phyloP scores from a whole-genome alignment of 2,888 invertebrate genomes.

The Elgonia sp. region DNA sequence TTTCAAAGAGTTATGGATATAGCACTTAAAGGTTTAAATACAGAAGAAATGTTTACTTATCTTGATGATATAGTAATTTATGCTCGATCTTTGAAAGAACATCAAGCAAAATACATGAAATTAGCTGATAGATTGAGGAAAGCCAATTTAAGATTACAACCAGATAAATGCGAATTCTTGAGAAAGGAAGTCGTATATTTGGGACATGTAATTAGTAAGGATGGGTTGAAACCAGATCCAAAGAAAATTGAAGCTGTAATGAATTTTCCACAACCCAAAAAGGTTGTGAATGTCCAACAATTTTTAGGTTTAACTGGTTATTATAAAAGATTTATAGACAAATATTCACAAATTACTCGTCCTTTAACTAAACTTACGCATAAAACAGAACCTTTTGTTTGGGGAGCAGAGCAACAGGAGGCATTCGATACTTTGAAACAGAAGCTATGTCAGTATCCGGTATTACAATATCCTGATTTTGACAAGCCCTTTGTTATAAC shows the following conservation, averaged over 20 bases:
- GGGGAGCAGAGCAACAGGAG: not conserved
- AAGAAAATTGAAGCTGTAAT: no score
- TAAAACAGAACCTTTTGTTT: not conserved
- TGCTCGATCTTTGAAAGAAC: no score
- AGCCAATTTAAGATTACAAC: not conserved
- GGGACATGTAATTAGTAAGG: not conserved
- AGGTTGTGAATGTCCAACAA: no score
- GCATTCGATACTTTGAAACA: not conserved
- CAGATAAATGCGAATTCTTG: slow-evolving; percentile 3
- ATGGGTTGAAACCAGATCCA: not conserved
- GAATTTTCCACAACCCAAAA: not conserved
- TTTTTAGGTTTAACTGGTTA: no score
- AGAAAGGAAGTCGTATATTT: not conserved
- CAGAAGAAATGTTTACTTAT: not conserved
- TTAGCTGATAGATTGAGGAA: not conserved
- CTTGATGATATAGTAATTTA: no score
- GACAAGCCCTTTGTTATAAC: not conserved
- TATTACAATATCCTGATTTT: not conserved
- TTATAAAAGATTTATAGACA: no score
- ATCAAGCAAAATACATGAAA: not conserved
- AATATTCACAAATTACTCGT: not conserved
- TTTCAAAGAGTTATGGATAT: not conserved
- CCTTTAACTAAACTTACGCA: not conserved
- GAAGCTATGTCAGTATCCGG: not conserved
- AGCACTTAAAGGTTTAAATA: not conserved